phyloP scores from a whole-genome alignment of 2,113 vertebrate genomes.

The Microcebus jonahi region DNA sequence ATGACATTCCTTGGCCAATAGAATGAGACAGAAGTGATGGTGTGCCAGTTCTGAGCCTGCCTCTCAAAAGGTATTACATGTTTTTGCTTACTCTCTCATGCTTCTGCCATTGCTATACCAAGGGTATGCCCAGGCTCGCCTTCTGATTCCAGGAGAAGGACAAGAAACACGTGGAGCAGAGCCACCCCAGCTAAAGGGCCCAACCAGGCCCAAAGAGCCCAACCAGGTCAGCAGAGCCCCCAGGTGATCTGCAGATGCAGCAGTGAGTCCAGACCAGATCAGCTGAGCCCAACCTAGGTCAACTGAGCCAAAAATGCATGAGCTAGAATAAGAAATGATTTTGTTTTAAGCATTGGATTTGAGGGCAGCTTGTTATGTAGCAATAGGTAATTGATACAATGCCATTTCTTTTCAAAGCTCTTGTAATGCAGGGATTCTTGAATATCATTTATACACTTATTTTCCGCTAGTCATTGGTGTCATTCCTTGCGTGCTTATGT shows the following conservation, averaged over 20 bases:
- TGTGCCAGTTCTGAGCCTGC: background rate
- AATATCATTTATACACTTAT: background rate
- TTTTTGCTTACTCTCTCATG: background rate
- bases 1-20: background rate
- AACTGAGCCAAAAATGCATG: background rate
- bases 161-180: background rate
- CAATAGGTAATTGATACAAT: background rate
- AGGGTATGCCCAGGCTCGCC: background rate
- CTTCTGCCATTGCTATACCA: background rate
- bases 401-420: conserved; percentile 46
- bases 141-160: background rate
- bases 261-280: background rate
- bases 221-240: background rate
- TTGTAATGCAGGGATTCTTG: background rate
- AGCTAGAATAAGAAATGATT: background rate
- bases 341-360: conserved; percentile 35
- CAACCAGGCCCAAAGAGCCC: background rate
- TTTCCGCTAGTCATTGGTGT: background rate
- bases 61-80: background rate
- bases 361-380: background rate
- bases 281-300: background rate
- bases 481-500: conserved; percentile 18
- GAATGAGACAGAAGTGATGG: background rate
- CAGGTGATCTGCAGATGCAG: background rate
- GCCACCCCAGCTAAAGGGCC: background rate